Conservation (phyloP, 2,888 invertebrate genomes). For the Anodontia alba region DNA sequence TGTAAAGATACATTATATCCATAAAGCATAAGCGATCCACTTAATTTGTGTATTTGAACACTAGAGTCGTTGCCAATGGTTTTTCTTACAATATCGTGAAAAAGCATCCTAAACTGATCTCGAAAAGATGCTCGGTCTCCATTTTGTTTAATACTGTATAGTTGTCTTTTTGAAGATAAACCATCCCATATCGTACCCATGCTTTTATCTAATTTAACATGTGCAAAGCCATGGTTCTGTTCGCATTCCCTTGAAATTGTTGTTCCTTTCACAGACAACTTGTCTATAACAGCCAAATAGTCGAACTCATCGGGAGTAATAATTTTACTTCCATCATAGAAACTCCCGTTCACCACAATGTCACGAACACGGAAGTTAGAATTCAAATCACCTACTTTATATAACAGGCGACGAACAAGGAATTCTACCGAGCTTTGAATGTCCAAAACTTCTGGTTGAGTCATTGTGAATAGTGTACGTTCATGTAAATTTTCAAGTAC, state of each 20-base stretch:
- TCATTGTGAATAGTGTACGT: neutral
- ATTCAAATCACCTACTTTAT: neutral
- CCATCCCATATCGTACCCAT: neutral
- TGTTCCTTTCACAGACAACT: neutral
- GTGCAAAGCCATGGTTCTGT: neutral
- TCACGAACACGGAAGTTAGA: neutral
- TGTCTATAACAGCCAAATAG: neutral
- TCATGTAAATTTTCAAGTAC: neutral
- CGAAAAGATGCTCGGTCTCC: neutral
- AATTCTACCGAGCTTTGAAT: neutral
- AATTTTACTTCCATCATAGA: constrained; percentile 1
- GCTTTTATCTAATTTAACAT: neutral
- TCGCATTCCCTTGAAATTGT: neutral
- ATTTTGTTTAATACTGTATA: neutral
- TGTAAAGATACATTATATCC: neutral
- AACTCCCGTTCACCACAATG: neutral
- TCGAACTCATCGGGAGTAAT: neutral
- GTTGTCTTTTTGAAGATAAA: neutral
- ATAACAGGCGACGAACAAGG: neutral
- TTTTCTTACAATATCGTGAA: neutral
- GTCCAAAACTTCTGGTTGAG: neutral
- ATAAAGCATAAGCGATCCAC: neutral
- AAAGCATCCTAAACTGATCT: neutral
- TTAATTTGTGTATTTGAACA: neutral
- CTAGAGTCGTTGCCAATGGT: neutral